Percentiles rank a stretch among this genome's conserved stretches.
Conservation (phyloP, 1,140 invertebrate genomes). For the Rhagoletis zephyria region DNA sequence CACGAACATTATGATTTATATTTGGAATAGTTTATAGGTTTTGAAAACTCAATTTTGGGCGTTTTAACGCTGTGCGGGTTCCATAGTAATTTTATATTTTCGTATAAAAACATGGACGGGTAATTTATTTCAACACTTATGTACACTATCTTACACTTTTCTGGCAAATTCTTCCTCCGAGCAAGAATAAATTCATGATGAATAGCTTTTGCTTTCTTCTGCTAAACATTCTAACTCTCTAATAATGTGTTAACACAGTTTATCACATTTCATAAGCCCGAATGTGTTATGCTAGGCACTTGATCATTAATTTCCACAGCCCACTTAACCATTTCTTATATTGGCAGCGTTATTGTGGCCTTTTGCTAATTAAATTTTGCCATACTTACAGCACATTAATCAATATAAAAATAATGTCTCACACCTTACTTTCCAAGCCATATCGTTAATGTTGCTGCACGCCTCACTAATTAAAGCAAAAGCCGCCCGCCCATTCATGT, state of each 20-base stretch:
- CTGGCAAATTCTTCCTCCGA: too few relatives aligned
- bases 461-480: constrained; percentile 10
- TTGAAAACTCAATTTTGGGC: too few relatives aligned
- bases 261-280: not conserved
- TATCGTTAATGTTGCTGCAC: constrained; percentile 9
- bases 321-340: not conserved
- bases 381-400: constrained; percentile 35
- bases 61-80: too few relatives aligned
- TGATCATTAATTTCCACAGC: not conserved
- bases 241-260: constrained; percentile 24
- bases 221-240: not conserved
- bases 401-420: constrained; percentile 33
- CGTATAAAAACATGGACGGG: too few relatives aligned
- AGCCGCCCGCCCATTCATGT: not conserved
- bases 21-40: too few relatives aligned
- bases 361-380: constrained; percentile 42
- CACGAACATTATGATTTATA: too few relatives aligned
- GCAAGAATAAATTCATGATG: not conserved
- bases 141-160: too few relatives aligned
- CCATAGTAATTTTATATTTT: too few relatives aligned
- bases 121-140: too few relatives aligned
- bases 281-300: too few relatives aligned
- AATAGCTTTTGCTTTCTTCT: not conserved
- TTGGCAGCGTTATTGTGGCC: not conserved
- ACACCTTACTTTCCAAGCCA: constrained; percentile 2